Evolutionary conservation across 2,113 vertebrate genomes (phyloP), one percentile per base, ranked within the genome.

Genomic region (Oplegnathus fasciatus): DNA sequence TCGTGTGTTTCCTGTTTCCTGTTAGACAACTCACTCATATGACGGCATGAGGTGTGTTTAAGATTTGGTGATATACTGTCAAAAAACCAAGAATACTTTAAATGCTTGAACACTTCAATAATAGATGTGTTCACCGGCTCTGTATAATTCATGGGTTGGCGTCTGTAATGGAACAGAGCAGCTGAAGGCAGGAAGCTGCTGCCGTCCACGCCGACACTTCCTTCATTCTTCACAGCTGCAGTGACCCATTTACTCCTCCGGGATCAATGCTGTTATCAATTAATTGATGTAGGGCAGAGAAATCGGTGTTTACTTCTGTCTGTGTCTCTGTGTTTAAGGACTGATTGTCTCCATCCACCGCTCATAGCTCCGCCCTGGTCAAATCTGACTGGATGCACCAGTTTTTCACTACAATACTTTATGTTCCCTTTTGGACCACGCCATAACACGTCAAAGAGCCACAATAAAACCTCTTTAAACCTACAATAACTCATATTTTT

Each of bases 141-240:
- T 91, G 81, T 84, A 89, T 93, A 89, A 93, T 91, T 92, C 89
- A 92, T 89, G 50, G 57, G 1, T 24, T 17, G 1, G 15, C 55
- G 88, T 90, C 83, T 88, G 85, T 83, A 85, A 86, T 84, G 92
- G 90, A 74, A 32, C 22, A 82, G 76, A 84, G 80, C 75, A 67
- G 82, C 73, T 81, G 75, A 86, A 84, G 76, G n/a, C 73, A 75
- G 86, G 79, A 83, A 37, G 78, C 68, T 48, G 81, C 83, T 52
- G 62, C 48, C 74, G 42, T 65, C 20, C 26, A 46, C 32, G 1
- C 37, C 3, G 10, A 65, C 78, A 32, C 78, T 8, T 71, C 42
- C 46, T 42, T 58, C 22, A 54, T 22, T 52, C 75, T 34, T 69
- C 50, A 11, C 30, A 11, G 34, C 77, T 34, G 73, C 65, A 9